Evolutionary conservation across 2,888 invertebrate species (phyloP).

Genomic region (Hanleya hanleyi): DNA sequence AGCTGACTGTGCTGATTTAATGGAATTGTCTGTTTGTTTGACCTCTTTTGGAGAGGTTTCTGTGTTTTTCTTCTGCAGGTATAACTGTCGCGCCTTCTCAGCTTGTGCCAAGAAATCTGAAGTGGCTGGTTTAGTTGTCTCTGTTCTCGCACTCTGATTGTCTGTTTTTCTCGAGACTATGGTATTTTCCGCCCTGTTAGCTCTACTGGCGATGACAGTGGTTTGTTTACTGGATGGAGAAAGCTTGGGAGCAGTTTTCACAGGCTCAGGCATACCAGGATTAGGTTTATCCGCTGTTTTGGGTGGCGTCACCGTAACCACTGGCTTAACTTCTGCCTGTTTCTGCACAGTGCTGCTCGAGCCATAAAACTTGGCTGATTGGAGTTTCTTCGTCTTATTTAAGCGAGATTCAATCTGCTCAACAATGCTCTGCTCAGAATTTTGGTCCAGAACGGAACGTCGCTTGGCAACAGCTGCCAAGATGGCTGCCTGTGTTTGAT

Average conservation of each 20-base stretch:
- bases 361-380: conserved; percentile 58
- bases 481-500: conserved; percentile 61
- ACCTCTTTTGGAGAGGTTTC: conserved; percentile 19
- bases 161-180: background rate
- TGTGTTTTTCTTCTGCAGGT: conserved; percentile 49
- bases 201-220: background rate
- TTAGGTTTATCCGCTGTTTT: background rate
- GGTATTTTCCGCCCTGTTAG: background rate
- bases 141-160: conserved; percentile 24
- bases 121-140: conserved; percentile 22
- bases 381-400: conserved; percentile 65
- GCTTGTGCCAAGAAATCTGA: conserved; percentile 62
- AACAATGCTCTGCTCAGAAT: conserved; percentile 52
- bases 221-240: background rate
- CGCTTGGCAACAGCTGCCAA: conserved; percentile 68
- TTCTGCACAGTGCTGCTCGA: conserved; percentile 36
- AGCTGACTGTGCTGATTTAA: conserved; percentile 11
- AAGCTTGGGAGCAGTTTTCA: too few species aligned
- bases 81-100: conserved; percentile 64
- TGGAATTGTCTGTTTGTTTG: conserved; percentile 22
- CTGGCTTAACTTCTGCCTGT: background rate
- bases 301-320: background rate
- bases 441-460: conserved; percentile 55
- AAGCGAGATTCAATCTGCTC: conserved; percentile 63
- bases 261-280: background rate